Percentiles rank a stretch among this genome's conserved stretches.
These are phyloP conservation scores for Hypothenemus hampei DNA, from an alignment of 1,140 invertebrate species.

Conservation along the genomic window DNA sequence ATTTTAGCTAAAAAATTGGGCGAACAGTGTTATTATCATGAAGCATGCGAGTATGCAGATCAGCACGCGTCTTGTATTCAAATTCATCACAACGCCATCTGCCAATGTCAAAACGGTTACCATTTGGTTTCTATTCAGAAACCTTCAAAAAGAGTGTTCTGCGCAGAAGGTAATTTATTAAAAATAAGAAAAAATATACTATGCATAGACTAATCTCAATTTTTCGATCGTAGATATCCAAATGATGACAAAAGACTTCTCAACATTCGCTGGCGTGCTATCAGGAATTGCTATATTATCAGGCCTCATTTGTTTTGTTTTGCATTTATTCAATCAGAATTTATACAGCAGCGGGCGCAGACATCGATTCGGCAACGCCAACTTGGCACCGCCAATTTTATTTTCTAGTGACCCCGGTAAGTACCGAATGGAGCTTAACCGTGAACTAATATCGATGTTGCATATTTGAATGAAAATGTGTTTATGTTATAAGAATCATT, in stretches of 20 bases:
- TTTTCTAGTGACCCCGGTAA: conserved; percentile 76
- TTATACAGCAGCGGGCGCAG: conserved; percentile 58
- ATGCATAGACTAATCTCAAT: conserved; percentile 1
- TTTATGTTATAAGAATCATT: too few relatives aligned
- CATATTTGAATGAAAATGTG: too few relatives aligned
- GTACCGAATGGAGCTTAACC: background rate
- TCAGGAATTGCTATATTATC: conserved; percentile 78
- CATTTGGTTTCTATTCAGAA: conserved; percentile 69
- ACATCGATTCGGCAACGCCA: conserved; percentile 70
- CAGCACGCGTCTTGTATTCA: conserved; percentile 74
- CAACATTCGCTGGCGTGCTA: conserved; percentile 73
- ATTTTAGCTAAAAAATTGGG: conserved; percentile 71
- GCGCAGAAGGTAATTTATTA: conserved; percentile 64
- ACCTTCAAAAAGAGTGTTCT: conserved; percentile 69
- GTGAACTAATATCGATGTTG: background rate
- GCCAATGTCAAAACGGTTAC: conserved; percentile 73
- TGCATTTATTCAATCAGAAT: conserved; percentile 71
- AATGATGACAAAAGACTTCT: conserved; percentile 74
- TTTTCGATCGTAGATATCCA: conserved; percentile 63
- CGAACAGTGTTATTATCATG: conserved; percentile 77
- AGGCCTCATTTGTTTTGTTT: conserved; percentile 77
- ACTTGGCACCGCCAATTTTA: conserved; percentile 72
- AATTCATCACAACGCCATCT: conserved; percentile 78
- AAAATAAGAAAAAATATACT: background rate
- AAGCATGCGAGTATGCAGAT: conserved; percentile 70